These are phyloP conservation scores for Ctenopoma multispine DNA, from an alignment of 2,797 vertebrate species.

Conservation along the genomic window DNA sequence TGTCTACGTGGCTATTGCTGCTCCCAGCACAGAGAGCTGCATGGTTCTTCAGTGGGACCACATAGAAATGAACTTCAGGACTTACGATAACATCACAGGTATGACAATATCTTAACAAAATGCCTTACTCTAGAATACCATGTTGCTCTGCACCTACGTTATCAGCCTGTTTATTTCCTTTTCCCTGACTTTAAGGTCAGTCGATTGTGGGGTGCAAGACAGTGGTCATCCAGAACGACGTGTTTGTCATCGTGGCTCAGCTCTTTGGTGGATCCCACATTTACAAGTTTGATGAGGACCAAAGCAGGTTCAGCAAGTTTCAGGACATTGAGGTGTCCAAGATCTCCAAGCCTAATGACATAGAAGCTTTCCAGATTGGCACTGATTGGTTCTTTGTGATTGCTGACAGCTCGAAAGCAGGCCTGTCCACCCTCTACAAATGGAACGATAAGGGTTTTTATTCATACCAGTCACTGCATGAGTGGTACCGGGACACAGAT, in stretches of 20 bases:
- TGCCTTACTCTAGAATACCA: background rate
- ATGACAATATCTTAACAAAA: constrained; percentile 6
- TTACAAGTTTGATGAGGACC: constrained; percentile 97
- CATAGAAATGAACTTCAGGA: constrained; percentile 99
- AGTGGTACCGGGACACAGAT: constrained; percentile 98
- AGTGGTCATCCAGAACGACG: constrained; percentile 92
- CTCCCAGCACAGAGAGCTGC: constrained; percentile 95
- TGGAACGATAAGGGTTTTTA: constrained; percentile 99
- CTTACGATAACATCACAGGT: constrained; percentile 99
- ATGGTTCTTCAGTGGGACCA: constrained; percentile 99
- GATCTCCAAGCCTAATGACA: constrained; percentile 98
- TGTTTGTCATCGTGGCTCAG: constrained; percentile 98
- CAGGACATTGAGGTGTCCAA: constrained; percentile 97
- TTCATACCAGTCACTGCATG: constrained; percentile 95
- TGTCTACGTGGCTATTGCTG: constrained; percentile 95
- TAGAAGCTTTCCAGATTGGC: constrained; percentile 95
- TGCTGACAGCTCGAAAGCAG: constrained; percentile 97
- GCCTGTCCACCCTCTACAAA: constrained; percentile 96
- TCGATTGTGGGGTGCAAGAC: constrained; percentile 98
- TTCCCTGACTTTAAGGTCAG: constrained; percentile 86
- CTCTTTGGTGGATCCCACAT: constrained; percentile 98
- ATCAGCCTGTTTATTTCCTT: background rate
- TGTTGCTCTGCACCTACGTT: background rate
- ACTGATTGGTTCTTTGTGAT: constrained; percentile 95
- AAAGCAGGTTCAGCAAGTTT: constrained; percentile 97